Evolutionary conservation across 2,797 vertebrate genomes (phyloP), one percentile per base, ranked within the genome.

Genomic region (Bovichtus diacanthus): DNA sequence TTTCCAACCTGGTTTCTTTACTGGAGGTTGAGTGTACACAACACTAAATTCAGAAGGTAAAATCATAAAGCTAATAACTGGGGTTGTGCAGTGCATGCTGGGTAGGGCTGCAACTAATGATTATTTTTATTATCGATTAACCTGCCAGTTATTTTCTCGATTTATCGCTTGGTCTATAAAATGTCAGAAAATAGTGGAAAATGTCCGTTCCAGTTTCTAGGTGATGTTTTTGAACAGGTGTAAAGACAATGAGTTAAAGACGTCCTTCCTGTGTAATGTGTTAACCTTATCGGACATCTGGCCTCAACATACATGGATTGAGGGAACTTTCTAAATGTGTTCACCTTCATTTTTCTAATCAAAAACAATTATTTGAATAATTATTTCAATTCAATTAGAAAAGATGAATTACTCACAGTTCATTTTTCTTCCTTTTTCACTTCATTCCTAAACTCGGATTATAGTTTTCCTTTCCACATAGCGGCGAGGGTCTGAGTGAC

Each of bases 1-100:
- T 68, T 68, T 54, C 64, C 36, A 76, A 67, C 61, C 54, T 21
- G 61, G n/a, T 65, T 68, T 67, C 18, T 55, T 54, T 64, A 39
- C 38, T 66, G 44, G 10, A 76, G 79, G 43, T 80, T 44, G 1
- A 55, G 66, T 11, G 47, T 15, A 49, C 21, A 21, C 2, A 16
- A n/a, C 4, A 10, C 29, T 49, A 18, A 39, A 78, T 58, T 36
- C 25, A 69, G 23, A 21, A n/a, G 47, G 47, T 16, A 27, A 39
- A 72, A 46, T 15, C 6, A 25, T 1, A 43, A 60, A 10, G 59
- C 5, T 23, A 36, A 60, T 18, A 55, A 25, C 19, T 21, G 38
- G 12, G 43, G 58, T 13, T 49, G 18, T 55, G 44, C 50, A 38
- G 23, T 80, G 70, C 59, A 77, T 78, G 27, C 23, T 73, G 68